A percentile compares a stretch with the other conserved stretches of the same genome.
These are phyloP conservation scores for Axis porcinus DNA, from an alignment of 2,113 vertebrate genomes.

Conservation along the genomic window DNA sequence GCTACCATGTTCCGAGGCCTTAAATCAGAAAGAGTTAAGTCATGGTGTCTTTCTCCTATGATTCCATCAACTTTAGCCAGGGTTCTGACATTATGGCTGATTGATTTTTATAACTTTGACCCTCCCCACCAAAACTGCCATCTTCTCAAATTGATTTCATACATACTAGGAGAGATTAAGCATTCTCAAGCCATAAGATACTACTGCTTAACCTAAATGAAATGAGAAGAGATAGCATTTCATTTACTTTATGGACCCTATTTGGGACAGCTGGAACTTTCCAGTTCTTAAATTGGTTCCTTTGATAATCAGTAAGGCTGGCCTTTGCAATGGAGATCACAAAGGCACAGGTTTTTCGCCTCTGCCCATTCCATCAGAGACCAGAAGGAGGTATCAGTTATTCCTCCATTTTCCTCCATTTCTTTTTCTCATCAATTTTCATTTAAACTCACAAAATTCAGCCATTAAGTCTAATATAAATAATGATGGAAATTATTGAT, in stretches of 20 bases:
- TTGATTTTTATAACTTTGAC: not conserved
- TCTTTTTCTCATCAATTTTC: not conserved
- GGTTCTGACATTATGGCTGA: not conserved
- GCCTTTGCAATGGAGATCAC: not conserved
- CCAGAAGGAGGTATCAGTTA: not conserved
- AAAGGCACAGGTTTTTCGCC: not conserved
- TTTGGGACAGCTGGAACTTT: not conserved
- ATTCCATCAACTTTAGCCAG: not conserved
- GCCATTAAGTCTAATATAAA: not conserved
- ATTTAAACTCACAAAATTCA: not conserved
- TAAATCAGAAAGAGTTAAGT: not conserved
- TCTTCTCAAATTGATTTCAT: not conserved
- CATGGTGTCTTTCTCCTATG: not conserved
- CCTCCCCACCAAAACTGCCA: not conserved
- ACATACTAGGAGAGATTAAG: not conserved
- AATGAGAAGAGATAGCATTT: not conserved
- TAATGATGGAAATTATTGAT: not conserved
- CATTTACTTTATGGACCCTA: not conserved
- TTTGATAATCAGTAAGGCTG: not conserved
- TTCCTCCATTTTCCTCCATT: not conserved
- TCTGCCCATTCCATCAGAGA: not conserved
- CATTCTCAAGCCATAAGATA: not conserved
- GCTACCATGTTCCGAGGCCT: not conserved
- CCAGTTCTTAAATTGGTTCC: not conserved
- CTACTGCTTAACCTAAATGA: not conserved